These are phyloP conservation scores for Notodonta ziczac DNA, from an alignment of 2,888 invertebrate species.

Conservation along the genomic window DNA sequence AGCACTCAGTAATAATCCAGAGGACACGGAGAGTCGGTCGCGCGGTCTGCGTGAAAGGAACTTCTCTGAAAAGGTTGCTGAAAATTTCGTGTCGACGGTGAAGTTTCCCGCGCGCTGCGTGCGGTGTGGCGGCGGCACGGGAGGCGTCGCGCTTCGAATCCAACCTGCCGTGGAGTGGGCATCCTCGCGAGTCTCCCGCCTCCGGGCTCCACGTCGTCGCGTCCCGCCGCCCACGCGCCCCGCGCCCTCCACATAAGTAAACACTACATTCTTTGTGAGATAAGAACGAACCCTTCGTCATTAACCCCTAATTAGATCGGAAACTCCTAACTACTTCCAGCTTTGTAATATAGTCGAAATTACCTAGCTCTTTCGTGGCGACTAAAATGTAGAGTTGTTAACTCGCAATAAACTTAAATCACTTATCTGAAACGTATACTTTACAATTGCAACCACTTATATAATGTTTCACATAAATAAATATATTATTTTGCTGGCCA, in stretches of 20 bases:
- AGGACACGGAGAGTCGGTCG: constrained; percentile 10
- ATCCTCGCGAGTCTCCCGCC: constrained; percentile 63
- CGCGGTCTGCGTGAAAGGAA: background rate
- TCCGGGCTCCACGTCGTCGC: constrained; percentile 48
- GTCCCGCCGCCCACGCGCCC: constrained; percentile 52
- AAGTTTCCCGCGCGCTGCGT: constrained; percentile 45
- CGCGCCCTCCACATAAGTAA: constrained; percentile 51
- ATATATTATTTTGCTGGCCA: constrained; percentile 32
- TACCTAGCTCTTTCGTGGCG: background rate
- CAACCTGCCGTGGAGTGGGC: constrained; percentile 65
- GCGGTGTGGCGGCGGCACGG: constrained; percentile 28
- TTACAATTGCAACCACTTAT: constrained; percentile 15
- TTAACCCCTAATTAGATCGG: constrained; percentile 35
- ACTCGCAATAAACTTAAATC: constrained; percentile 22
- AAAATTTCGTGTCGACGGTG: constrained; percentile 15
- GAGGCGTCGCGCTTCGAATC: constrained; percentile 69
- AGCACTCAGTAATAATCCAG: constrained; percentile 15
- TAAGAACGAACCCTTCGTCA: constrained; percentile 38
- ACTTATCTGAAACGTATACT: constrained; percentile 22
- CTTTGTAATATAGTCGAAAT: background rate
- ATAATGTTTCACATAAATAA: constrained; percentile 30
- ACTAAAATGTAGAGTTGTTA: constrained; percentile 10
- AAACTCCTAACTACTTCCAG: constrained; percentile 10
- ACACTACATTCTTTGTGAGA: constrained; percentile 44
- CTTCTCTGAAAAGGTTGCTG: constrained; percentile 2